Conservation (phyloP, 2,113 vertebrate species). For the Pterophyllum scalare region DNA sequence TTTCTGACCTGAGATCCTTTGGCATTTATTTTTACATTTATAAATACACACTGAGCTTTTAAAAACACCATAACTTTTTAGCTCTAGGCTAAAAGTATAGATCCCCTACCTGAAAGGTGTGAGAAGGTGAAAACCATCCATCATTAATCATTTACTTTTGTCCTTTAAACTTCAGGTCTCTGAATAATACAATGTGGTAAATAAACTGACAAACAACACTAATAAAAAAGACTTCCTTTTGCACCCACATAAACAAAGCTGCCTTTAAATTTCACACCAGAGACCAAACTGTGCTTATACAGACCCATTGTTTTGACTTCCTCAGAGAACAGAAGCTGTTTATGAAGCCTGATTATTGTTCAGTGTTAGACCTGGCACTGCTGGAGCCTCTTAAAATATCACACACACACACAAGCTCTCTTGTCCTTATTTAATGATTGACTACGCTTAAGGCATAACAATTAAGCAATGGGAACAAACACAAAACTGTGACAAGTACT, state of each 20-base stretch:
- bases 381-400: conserved; percentile 42
- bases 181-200: background rate
- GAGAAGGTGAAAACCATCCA: background rate
- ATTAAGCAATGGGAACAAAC: conserved; percentile 29
- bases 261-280: conserved; percentile 11
- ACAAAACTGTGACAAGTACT: background rate
- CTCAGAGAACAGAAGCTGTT: conserved; percentile 46
- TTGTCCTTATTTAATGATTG: conserved; percentile 67
- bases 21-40: conserved; percentile 17
- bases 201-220: background rate
- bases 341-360: conserved; percentile 38
- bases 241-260: background rate
- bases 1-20: background rate
- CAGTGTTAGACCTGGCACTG: conserved; percentile 44
- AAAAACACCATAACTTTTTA: background rate
- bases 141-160: conserved; percentile 65
- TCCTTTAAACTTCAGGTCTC: background rate
- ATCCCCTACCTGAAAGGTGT: background rate
- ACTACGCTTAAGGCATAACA: conserved; percentile 36
- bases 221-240: background rate
- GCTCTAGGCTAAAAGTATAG: background rate
- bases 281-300: background rate
- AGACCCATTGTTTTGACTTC: conserved; percentile 38
- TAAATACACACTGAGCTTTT: background rate
- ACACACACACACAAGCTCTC: conserved; percentile 55